Conservation (phyloP, 2,113 vertebrate species). For the Mobula hypostoma region DNA sequence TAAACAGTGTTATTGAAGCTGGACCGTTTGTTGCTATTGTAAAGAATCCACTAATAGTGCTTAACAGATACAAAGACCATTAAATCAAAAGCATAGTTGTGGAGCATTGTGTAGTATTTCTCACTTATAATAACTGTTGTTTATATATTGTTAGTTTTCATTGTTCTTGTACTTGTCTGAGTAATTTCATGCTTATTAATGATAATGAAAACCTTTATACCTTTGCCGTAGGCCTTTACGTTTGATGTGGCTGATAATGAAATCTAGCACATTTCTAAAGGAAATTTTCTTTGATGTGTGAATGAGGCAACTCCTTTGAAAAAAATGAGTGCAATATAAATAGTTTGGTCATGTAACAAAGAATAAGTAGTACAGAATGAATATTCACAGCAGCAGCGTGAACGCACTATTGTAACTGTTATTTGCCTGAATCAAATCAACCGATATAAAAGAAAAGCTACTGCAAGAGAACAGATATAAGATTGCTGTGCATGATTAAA, state of each 20-base stretch:
- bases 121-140: not conserved
- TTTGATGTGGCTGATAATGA: constrained; percentile 33
- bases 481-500: not conserved
- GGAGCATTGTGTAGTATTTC: not conserved
- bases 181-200: constrained; percentile 24
- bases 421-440: not conserved
- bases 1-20: too few relatives aligned
- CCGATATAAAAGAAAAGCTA: not conserved
- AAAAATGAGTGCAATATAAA: not conserved
- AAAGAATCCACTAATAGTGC: too few relatives aligned
- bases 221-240: not conserved
- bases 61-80: not conserved
- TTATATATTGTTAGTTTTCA: constrained; percentile 15
- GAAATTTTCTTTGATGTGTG: not conserved
- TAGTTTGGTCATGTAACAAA: not conserved
- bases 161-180: constrained; percentile 23
- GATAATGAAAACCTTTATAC: not conserved
- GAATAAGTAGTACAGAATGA: not conserved
- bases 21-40: too few relatives aligned
- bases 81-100: constrained; percentile 17
- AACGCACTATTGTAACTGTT: not conserved
- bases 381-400: not conserved
- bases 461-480: not conserved
- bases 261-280: not conserved
- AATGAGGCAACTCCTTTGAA: not conserved